Base-by-base conservation (phyloP, 2,888 invertebrate species). In the Muscina levida region DNA sequence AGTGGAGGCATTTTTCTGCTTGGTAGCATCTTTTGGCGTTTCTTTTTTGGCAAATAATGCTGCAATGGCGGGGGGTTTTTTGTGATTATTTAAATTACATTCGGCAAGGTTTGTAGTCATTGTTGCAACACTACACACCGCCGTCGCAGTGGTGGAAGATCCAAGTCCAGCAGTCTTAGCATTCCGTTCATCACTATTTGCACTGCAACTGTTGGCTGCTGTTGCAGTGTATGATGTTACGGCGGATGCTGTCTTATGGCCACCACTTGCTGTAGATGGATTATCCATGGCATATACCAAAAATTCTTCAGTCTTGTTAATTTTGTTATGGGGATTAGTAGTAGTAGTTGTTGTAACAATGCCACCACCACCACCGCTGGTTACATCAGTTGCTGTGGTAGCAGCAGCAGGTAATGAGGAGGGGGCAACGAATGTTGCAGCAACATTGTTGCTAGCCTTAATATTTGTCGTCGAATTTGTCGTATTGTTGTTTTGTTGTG, bases 221-320 rank as follows among this genome's bases (percentile, higher is more conserved):
- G 71, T 59, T 82, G 82, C 76, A 46, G 75, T 59, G 62, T 67
- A 68, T 65, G 77, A 57, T 78, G 79, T 39, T 82, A 80, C 56
- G 79, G 82, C 76, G 71, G 82, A 81, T 77, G 83, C 56, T 74
- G 83, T 70, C 83, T 84, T 82, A 56, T 82, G 79, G 57, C 72
- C 82, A 67, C 53, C 78, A 82, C 76, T 78, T 68, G 84, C 87
- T 85, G 89, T 91, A 91, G 83, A 26, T 56, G 73, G 71, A 70
- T 82, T 77, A 59, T 85, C 85, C 87, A 87, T 86, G 85, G 86
- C 83, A 82, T 74, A 67, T 80, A 86, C 72, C 81, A 81, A 74
- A 77, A 75, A 84, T 85, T 90, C 90, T 84, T 90, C 94, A 91
- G 94, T 94, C 92, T 94, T 88, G 84, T 87, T 94, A 87, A 93